A percentile compares a stretch with the other conserved stretches of the same genome.
Conservation (phyloP, 1,140 invertebrate genomes). For the Drosophila takahashii region DNA sequence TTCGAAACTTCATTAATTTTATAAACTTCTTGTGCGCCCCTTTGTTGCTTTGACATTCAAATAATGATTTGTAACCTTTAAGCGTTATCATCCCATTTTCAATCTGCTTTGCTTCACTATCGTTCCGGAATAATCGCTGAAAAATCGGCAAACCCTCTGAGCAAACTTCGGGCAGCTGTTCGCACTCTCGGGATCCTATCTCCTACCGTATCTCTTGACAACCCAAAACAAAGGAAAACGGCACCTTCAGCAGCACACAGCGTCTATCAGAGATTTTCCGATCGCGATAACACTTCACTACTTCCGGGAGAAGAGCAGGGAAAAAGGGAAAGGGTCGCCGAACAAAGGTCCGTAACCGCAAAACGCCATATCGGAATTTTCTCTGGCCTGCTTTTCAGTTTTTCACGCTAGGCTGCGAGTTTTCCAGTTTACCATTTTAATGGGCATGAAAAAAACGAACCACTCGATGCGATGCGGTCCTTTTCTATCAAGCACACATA, state of each 20-base stretch:
- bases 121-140: slow-evolving; percentile 49
- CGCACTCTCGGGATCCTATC: slow-evolving; percentile 41
- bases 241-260: slow-evolving; percentile 52
- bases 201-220: slow-evolving; percentile 42
- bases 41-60: slow-evolving; percentile 55
- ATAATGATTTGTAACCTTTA: slow-evolving; percentile 46
- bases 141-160: slow-evolving; percentile 34
- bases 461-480: slow-evolving; percentile 34
- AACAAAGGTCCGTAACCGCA: slow-evolving; percentile 61
- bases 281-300: slow-evolving; percentile 63
- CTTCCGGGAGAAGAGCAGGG: slow-evolving; percentile 48
- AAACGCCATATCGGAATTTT: slow-evolving; percentile 35
- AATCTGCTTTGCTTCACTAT: slow-evolving; percentile 27
- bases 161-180: slow-evolving; percentile 62
- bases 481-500: slow-evolving; percentile 26
- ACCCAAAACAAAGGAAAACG: slow-evolving; percentile 43
- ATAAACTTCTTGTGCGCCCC: slow-evolving; percentile 2
- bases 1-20: slow-evolving; percentile 12
- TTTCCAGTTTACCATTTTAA: slow-evolving; percentile 72
- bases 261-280: slow-evolving; percentile 55
- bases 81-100: slow-evolving; percentile 57
- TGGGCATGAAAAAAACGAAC: slow-evolving; percentile 65
- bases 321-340: slow-evolving; percentile 8
- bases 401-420: slow-evolving; percentile 58
- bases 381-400: slow-evolving; percentile 32